phyloP scores from a whole-genome alignment of 1,140 invertebrate species.

The Phortica variegata region DNA sequence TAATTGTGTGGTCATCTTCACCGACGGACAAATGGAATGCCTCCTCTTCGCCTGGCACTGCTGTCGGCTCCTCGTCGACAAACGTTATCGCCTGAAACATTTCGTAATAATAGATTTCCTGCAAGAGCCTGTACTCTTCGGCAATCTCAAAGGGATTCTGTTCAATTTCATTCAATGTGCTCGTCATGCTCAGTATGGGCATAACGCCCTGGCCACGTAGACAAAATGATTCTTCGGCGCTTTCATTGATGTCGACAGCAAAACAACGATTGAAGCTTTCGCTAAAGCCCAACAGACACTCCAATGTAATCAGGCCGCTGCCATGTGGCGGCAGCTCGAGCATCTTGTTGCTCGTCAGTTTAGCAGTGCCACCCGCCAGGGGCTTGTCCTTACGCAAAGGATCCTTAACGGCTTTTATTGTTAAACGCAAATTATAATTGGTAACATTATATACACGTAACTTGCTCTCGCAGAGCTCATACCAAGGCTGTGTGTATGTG shows the following conservation, averaged over 20 bases:
- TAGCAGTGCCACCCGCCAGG: conserved; percentile 26
- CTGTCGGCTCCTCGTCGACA: conserved; percentile 14
- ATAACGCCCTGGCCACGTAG: conserved; percentile 40
- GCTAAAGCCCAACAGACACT: conserved; percentile 35
- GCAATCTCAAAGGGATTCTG: conserved; percentile 16
- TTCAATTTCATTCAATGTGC: conserved; percentile 10
- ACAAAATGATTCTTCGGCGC: conserved; percentile 21
- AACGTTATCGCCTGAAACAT: conserved; percentile 42
- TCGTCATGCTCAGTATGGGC: conserved; percentile 30
- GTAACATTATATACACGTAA: conserved; percentile 31
- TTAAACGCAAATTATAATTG: conserved; percentile 24
- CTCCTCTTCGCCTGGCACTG: conserved; percentile 15
- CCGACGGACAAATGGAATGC: background rate
- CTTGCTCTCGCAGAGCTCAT: conserved; percentile 25
- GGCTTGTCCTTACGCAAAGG: background rate
- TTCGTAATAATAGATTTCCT: conserved; percentile 41
- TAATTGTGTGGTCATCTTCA: background rate
- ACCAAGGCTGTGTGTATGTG: conserved; percentile 48
- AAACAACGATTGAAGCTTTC: conserved; percentile 32
- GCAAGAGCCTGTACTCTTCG: conserved; percentile 35
- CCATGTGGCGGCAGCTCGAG: conserved; percentile 17
- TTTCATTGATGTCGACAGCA: conserved; percentile 28
- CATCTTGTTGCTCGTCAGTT: conserved; percentile 16
- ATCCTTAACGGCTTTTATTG: conserved; percentile 5
- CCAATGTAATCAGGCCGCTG: conserved; percentile 16